These are phyloP conservation scores for Cheilosia variabilis DNA, from an alignment of 2,888 invertebrate genomes.

Conservation along the genomic window DNA sequence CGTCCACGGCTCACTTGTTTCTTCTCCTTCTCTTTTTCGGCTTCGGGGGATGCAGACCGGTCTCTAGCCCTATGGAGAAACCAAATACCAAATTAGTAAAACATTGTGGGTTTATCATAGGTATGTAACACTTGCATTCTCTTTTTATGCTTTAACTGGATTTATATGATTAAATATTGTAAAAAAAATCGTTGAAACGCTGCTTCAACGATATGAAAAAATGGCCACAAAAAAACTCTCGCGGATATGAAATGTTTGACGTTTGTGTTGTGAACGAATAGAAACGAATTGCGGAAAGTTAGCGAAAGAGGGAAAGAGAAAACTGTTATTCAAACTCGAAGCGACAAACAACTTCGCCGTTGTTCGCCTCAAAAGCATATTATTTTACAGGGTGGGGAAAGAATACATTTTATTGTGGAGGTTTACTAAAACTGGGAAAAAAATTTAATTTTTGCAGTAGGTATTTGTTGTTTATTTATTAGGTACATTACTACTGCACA, in stretches of 20 bases:
- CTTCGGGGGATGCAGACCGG: constrained; percentile 88
- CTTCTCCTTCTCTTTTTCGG: constrained; percentile 90
- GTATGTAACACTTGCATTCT: constrained; percentile 41
- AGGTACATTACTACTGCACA: no score
- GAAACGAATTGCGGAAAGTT: no score
- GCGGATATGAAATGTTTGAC: constrained; percentile 51
- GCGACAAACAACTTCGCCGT: no score
- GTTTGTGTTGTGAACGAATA: constrained; percentile 13
- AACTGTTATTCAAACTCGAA: no score
- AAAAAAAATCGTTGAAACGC: constrained; percentile 1
- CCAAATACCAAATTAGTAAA: background rate
- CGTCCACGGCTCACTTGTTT: constrained; percentile 82
- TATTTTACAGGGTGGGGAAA: no score
- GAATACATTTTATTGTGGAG: no score
- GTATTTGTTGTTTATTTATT: no score
- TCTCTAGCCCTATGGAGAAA: constrained; percentile 88
- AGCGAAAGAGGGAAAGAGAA: no score
- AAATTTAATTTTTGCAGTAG: no score
- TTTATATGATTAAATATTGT: background rate
- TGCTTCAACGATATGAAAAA: constrained; percentile 12
- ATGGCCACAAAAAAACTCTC: constrained; percentile 42
- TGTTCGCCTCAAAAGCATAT: no score
- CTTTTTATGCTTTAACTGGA: background rate
- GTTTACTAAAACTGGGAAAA: no score
- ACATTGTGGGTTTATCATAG: background rate